phyloP scores from a whole-genome alignment of 2,888 invertebrate genomes.

The Morinoia aosen region DNA sequence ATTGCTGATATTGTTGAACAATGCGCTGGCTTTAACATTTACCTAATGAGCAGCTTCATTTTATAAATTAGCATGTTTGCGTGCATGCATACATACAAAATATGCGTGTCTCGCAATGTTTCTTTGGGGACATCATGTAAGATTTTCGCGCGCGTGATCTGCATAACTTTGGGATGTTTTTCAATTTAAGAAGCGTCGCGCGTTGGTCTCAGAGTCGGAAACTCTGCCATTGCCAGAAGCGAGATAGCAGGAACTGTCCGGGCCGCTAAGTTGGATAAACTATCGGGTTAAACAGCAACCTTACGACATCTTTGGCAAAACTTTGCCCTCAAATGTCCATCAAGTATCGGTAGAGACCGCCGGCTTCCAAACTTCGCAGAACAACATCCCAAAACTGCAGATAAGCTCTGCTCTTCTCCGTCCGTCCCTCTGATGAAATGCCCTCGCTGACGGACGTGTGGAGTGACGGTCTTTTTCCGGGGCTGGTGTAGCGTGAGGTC shows the following conservation, averaged over 20 bases:
- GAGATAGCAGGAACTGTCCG: neutral
- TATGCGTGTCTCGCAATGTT: neutral
- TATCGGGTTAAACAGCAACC: constrained; percentile 40
- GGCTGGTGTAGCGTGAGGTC: neutral
- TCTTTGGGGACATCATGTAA: neutral
- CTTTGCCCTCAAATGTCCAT: constrained; percentile 51
- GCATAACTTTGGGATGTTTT: neutral
- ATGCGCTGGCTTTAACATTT: no score
- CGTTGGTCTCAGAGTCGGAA: neutral
- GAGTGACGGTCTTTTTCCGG: neutral
- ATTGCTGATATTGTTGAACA: no score
- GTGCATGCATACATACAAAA: no score
- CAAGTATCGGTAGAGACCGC: constrained; percentile 42
- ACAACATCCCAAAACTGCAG: constrained; percentile 10
- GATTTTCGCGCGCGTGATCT: neutral
- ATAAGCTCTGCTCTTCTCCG: neutral
- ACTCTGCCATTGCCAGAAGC: neutral
- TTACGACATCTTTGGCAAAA: constrained; percentile 21
- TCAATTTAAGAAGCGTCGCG: neutral
- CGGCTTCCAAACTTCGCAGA: neutral
- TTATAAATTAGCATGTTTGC: no score
- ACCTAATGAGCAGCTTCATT: no score
- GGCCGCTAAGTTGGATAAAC: constrained; percentile 39
- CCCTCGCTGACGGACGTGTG: neutral
- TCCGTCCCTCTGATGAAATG: neutral